Evolutionary conservation across 2,113 vertebrate species (phyloP), one percentile per base, ranked within the genome.

Genomic region (Hepsetus odoe): DNA sequence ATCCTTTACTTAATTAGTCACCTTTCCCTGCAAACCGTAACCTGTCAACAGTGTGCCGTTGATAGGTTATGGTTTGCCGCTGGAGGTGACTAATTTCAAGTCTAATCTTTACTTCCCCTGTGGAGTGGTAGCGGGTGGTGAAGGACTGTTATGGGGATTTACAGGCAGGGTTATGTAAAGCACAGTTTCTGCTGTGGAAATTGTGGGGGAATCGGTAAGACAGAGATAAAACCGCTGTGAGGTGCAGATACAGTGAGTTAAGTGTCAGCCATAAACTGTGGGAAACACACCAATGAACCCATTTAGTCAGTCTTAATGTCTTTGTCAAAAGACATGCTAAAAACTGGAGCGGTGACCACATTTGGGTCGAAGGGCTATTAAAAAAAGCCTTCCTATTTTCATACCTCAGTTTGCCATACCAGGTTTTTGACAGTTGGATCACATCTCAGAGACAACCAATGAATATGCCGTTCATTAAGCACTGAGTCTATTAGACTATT

Each of bases 201-300:
- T 33, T 75, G 20, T 75, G 58, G 61, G 38, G 24, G 70, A 82
- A 79, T 51, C 56, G 61, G 18, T 56, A 79, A 61, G 72, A 40
- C 24, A 26, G 72, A 55, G 30, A 10, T 40, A 33, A 33, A 9
- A 13, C 42, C 58, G n/a, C 58, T 72, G 58, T 67, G 38, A 44
- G 71, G 35, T 64, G 22, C 10, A 77, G 42, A 73, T 74, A 71
- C 24, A 58, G 30, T 33, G 72, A 46, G 64, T 82, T 77, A 74
- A 74, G 24, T 80, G 30, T 79, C 56, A 68, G 32, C 30, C 18
- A 56, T 74, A 67, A 49, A 69, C 61, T 70, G 74, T 38, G 20
- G 11, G 22, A 26, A 80, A 59, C 32, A 66, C 61, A 38, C 71
- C 53, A 75, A 69, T 74, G 67, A 84, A 77, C 64, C 61, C 62